phyloP scores from a whole-genome alignment of 2,888 invertebrate genomes.

The Drosophila neotestacea region DNA sequence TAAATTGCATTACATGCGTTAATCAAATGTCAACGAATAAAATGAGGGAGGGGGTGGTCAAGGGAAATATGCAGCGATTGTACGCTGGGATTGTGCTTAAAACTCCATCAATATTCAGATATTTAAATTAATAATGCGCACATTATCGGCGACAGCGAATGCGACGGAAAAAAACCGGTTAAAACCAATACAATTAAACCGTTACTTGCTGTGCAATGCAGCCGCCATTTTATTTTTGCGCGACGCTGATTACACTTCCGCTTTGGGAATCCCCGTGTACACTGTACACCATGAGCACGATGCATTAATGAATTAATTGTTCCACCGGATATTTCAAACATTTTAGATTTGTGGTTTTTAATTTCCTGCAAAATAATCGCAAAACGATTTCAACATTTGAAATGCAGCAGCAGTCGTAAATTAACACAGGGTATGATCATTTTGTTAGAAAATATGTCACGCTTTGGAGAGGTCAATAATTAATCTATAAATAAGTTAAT shows the following conservation, averaged over 20 bases:
- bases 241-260: conserved; percentile 74
- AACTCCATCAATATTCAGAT: conserved; percentile 69
- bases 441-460: no score
- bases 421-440: neutral
- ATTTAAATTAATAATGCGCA: conserved; percentile 74
- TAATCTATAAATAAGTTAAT: no score
- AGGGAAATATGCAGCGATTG: neutral
- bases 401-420: neutral
- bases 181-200: conserved; percentile 45
- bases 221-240: conserved; percentile 44
- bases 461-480: neutral
- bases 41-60: neutral
- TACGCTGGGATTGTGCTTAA: conserved; percentile 50
- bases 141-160: conserved; percentile 37
- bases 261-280: conserved; percentile 32
- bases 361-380: conserved; percentile 77
- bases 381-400: conserved; percentile 34
- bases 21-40: conserved; percentile 64
- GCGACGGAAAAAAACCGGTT: conserved; percentile 1
- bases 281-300: conserved; percentile 14
- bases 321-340: conserved; percentile 80
- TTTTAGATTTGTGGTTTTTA: conserved; percentile 82
- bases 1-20: conserved; percentile 71
- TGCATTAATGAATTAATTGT: conserved; percentile 80
- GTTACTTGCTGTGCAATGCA: conserved; percentile 36